Evolutionary conservation across 2,888 invertebrate species (phyloP).

Genomic region (Xylota segnis): DNA sequence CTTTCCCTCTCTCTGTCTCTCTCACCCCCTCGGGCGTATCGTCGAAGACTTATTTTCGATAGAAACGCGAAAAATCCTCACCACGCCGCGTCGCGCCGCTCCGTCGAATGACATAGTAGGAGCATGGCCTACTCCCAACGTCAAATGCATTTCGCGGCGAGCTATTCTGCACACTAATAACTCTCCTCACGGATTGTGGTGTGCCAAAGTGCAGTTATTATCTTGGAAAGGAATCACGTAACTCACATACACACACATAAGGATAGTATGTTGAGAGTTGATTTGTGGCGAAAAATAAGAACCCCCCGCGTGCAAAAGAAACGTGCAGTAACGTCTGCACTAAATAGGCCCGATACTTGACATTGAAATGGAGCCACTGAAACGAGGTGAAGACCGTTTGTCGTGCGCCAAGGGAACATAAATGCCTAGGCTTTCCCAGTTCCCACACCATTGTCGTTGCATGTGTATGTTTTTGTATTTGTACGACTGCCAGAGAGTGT

Average conservation of each 20-base stretch:
- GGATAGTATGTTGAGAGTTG: neutral
- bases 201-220: slow-evolving; percentile 79
- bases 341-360: slow-evolving; percentile 72
- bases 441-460: slow-evolving; percentile 17
- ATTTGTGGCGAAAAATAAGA: slow-evolving; percentile 34
- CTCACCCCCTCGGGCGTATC: neutral
- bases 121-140: slow-evolving; percentile 26
- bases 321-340: slow-evolving; percentile 49
- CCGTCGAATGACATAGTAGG: slow-evolving; percentile 34
- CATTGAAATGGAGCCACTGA: slow-evolving; percentile 66
- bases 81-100: too few species aligned
- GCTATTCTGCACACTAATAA: slow-evolving; percentile 74
- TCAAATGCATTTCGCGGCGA: slow-evolving; percentile 58
- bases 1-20: neutral
- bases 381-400: slow-evolving; percentile 69
- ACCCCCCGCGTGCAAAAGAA: slow-evolving; percentile 56
- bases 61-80: slow-evolving; percentile 75
- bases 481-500: slow-evolving; percentile 27
- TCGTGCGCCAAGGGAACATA: slow-evolving; percentile 56
- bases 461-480: neutral
- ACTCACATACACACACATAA: slow-evolving; percentile 20
- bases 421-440: slow-evolving; percentile 48
- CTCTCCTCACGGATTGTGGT: slow-evolving; percentile 75
- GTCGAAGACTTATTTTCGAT: slow-evolving; percentile 77
- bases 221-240: slow-evolving; percentile 74